Percentiles rank a stretch among this genome's conserved stretches.
Evolutionary conservation across 2,888 invertebrate genomes (phyloP).

Genomic region (Crioceris asparagi): DNA sequence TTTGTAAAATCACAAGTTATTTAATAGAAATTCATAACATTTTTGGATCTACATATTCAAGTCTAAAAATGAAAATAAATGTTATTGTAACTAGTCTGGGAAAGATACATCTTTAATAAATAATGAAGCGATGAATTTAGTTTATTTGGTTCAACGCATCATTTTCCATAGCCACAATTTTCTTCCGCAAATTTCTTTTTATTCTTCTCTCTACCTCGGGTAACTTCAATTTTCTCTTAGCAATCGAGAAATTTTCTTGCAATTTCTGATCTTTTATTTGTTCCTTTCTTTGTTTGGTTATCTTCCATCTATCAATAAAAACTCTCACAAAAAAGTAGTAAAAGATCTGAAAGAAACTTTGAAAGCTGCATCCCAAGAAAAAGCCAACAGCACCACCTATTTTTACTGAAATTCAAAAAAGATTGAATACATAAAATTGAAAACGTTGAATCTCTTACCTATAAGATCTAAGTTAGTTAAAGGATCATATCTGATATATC

Average conservation of each 20-base stretch:
- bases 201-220: conserved; percentile 5
- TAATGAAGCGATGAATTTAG: too few species aligned
- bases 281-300: not conserved
- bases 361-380: conserved; percentile 9
- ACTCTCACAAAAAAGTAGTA: conserved; percentile 15
- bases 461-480: conserved; percentile 5
- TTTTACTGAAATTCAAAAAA: conserved; percentile 7
- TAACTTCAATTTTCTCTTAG: conserved; percentile 4
- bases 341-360: conserved; percentile 12
- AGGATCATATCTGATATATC: conserved; percentile 5
- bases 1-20: too few species aligned
- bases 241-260: conserved; percentile 6
- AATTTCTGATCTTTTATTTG: conserved; percentile 3
- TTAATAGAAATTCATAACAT: too few species aligned
- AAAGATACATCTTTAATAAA: too few species aligned
- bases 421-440: too few species aligned
- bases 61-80: too few species aligned
- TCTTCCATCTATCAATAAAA: conserved; percentile 12
- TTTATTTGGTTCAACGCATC: too few species aligned
- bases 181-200: conserved; percentile 1
- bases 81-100: too few species aligned
- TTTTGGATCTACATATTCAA: too few species aligned
- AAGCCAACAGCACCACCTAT: conserved; percentile 8
- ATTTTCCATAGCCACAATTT: too few species aligned
- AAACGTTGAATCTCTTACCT: conserved; percentile 2